Percentiles rank a stretch among this genome's conserved stretches.
Conservation (phyloP, 2,888 invertebrate species). For the Microctonus brassicae region DNA sequence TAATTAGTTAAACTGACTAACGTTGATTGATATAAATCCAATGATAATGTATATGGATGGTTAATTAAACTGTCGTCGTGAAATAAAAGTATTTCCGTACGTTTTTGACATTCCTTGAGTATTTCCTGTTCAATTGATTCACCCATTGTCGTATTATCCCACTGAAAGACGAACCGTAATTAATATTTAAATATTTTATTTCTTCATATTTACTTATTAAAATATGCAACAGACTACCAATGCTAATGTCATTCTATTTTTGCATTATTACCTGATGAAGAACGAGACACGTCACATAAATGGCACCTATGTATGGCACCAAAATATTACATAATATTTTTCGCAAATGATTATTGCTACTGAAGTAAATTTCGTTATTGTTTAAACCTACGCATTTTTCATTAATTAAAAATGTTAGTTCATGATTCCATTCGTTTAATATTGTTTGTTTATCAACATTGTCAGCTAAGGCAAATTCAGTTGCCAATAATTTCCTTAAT, state of each 20-base stretch:
- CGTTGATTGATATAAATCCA: slow-evolving; percentile 72
- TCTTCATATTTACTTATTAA: slow-evolving; percentile 19
- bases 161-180: slow-evolving; percentile 50
- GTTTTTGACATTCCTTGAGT: slow-evolving; percentile 74
- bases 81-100: slow-evolving; percentile 72
- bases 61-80: slow-evolving; percentile 64
- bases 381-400: slow-evolving; percentile 50
- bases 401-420: slow-evolving; percentile 49
- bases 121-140: slow-evolving; percentile 70
- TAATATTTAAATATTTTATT: slow-evolving; percentile 49
- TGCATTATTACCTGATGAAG: slow-evolving; percentile 72
- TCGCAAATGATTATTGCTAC: slow-evolving; percentile 70
- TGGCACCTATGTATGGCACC: slow-evolving; percentile 76
- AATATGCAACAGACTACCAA: slow-evolving; percentile 22
- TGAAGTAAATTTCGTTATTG: slow-evolving; percentile 61
- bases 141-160: slow-evolving; percentile 53
- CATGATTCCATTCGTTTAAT: slow-evolving; percentile 57
- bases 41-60: slow-evolving; percentile 82
- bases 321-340: slow-evolving; percentile 75
- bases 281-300: slow-evolving; percentile 71
- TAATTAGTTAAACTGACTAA: slow-evolving; percentile 55
- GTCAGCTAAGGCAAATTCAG: slow-evolving; percentile 60
- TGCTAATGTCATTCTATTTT: too few species aligned
- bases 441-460: slow-evolving; percentile 49
- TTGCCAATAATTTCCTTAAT: slow-evolving; percentile 57